These are phyloP conservation scores for Leptinotarsa haldemani DNA, from an alignment of 2,888 invertebrate genomes.

Conservation along the genomic window DNA sequence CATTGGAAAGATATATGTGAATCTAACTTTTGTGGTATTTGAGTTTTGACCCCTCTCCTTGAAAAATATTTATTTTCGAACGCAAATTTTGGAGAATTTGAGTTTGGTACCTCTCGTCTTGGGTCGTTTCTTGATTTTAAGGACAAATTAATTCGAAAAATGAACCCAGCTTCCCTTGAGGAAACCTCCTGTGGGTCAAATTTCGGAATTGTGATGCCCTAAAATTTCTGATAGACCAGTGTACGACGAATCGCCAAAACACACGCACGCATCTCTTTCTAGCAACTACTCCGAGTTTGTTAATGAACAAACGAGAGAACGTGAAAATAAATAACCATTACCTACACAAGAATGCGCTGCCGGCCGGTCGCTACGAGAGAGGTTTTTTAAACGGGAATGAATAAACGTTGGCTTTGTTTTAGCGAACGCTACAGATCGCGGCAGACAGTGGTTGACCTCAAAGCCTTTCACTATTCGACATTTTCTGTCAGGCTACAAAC, in stretches of 20 bases:
- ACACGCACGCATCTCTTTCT: slow-evolving; percentile 7
- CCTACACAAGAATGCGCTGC: slow-evolving; percentile 16
- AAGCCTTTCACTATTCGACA: slow-evolving; percentile 40
- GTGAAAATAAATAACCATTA: slow-evolving; percentile 22
- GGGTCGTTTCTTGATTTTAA: too few relatives aligned
- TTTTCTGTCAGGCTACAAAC: slow-evolving; percentile 28
- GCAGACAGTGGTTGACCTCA: slow-evolving; percentile 44
- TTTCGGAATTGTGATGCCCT: too few relatives aligned
- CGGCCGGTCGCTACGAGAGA: background rate
- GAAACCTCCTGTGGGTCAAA: too few relatives aligned
- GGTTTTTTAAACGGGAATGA: slow-evolving; percentile 19
- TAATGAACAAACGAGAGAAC: slow-evolving; percentile 11
- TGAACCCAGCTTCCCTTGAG: too few relatives aligned
- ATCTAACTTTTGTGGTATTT: too few relatives aligned
- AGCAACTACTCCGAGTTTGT: background rate
- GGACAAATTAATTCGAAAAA: too few relatives aligned
- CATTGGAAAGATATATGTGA: too few relatives aligned
- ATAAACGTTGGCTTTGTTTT: slow-evolving; percentile 23
- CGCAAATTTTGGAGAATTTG: too few relatives aligned
- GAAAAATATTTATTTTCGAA: too few relatives aligned
- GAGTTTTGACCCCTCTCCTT: too few relatives aligned
- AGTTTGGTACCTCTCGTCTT: too few relatives aligned
- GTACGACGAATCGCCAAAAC: background rate
- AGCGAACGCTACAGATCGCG: slow-evolving; percentile 6
- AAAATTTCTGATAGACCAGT: too few relatives aligned